Base-by-base conservation (phyloP, 2,888 invertebrate genomes). In the Zelleria hepariella region DNA sequence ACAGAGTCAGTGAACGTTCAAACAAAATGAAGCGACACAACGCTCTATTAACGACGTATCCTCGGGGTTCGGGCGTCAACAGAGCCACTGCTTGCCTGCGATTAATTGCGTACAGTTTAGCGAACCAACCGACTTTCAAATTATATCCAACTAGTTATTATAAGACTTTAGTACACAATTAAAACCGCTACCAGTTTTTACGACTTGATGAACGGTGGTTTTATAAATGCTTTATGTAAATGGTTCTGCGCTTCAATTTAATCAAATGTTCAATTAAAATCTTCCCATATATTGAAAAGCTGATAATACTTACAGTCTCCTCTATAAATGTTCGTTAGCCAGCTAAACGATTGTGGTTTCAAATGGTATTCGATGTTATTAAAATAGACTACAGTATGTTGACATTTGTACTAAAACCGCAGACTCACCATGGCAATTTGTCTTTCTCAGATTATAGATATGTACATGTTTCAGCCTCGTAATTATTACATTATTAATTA, bases 21-120 rank as follows among this genome's bases (percentile, higher is more conserved):
- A 81, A 86, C 83, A 86, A 86, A 86, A 85, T 80, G 84, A 84
- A 80, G 78, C 80, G 80, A 84, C 79, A 75, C 78, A 81, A 82
- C 86, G 78, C 80, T 82, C 86, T 86, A 86, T 86, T 86, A 87
- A 85, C 82, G 79, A 83, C 82, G 75, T 74, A 78, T 82, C 79
- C 80, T 72, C 80, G 73, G 77, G 74, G 70, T 73, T 74, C 75
- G 71, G 71, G 72, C 76, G 76, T 73, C 77, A 78, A 80, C 80
- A 76, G 72, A 72, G 32, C 52, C 52, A 32, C 53, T 58, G 58
- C 52, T 58, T 49, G 58, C 70, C 66, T 71, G 73, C 82, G 78
- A 81, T 80, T 82, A 79, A 77, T 80, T 74, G 72, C 75, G 73
- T 75, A 76, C 77, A 74, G 66, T 70, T 69, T 69, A 65, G 65